Evolutionary conservation across 1,140 invertebrate species (phyloP), one percentile per base, ranked within the genome.

Genomic region (Cyclina sinensis): DNA sequence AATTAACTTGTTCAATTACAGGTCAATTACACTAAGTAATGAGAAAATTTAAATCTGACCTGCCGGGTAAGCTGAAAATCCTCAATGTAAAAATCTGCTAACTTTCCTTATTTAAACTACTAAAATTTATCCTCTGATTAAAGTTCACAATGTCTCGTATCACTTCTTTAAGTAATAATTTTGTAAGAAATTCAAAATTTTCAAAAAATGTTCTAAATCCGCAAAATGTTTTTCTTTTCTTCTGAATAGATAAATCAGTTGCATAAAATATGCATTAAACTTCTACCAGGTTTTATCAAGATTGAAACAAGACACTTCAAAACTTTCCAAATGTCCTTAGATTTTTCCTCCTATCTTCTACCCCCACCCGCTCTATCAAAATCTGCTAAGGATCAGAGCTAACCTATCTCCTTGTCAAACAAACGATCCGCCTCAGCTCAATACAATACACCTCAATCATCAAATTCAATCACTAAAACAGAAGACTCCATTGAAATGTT

Each of bases 381-480:
- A 37, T 70, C 35, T 21, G 65, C 65, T 30, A 32, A 16, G 65
- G 65, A 70, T 70, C 65, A 18, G 16, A 37, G 65, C 65, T 27
- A 37, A 18, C 35, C 32, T 37, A 70, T 37, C 65, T 70, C 35
- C 14, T n/a, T 70, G 65, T 70, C 35, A 16, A 37, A 16, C 32
- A 70, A 7, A 70, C 35, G 37, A 35, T 37, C 65, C 32, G 0
- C 16, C 32, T 37, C 16, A 9, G 32, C 32, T 70, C 35, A 39
- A 37, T 37, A 70, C 65, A 70, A 70, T 70, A 70, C 21, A 70
- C 30, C 21, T 37, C 32, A 70, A 70, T 70, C 65, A 70, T 18
- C 65, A 37, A 18, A 35, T 27, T 70, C 32, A 37, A 70, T 70
- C 65, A 39, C 32, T 70, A 70, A 70, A 70, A 70, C 65, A 70